A percentile compares a stretch with the other conserved stretches of the same genome.
Conservation (phyloP, 2,888 invertebrate species). For the Lycophotia porphyrea region DNA sequence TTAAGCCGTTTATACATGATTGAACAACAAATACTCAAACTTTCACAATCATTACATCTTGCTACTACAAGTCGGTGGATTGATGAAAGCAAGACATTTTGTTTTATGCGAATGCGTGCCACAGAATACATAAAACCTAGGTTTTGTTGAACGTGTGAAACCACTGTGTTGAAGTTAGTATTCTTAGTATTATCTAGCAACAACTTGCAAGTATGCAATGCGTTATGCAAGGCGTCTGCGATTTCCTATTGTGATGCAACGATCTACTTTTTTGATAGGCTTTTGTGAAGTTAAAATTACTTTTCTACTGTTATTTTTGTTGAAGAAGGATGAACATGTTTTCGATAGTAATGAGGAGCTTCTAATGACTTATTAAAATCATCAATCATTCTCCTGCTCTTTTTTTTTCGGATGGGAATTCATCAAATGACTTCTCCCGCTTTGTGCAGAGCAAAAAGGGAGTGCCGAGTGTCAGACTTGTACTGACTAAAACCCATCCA, state of each 20-base stretch:
- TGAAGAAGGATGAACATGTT: background rate
- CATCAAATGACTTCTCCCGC: too few relatives aligned
- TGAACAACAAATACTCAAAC: background rate
- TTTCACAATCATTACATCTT: background rate
- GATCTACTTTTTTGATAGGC: conserved; percentile 10
- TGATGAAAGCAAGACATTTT: conserved; percentile 2
- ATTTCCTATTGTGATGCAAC: conserved; percentile 53
- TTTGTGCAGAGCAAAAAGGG: too few relatives aligned
- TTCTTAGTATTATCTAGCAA: conserved; percentile 55
- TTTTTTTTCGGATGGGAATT: too few relatives aligned
- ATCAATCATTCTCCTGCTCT: too few relatives aligned
- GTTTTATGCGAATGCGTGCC: background rate
- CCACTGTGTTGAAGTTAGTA: conserved; percentile 27
- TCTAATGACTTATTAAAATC: background rate
- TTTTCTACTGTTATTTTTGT: background rate
- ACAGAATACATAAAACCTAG: conserved; percentile 46
- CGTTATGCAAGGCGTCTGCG: conserved; percentile 43
- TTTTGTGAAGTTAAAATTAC: background rate
- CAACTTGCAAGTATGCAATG: conserved; percentile 32
- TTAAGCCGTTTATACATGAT: background rate
- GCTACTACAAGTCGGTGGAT: background rate
- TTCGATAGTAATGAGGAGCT: background rate
- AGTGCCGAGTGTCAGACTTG: too few relatives aligned
- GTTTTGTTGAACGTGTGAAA: conserved; percentile 52
- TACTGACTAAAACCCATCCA: too few relatives aligned